Evolutionary conservation across 2,113 vertebrate genomes (phyloP).

Genomic region (Nematolebias whitei): DNA sequence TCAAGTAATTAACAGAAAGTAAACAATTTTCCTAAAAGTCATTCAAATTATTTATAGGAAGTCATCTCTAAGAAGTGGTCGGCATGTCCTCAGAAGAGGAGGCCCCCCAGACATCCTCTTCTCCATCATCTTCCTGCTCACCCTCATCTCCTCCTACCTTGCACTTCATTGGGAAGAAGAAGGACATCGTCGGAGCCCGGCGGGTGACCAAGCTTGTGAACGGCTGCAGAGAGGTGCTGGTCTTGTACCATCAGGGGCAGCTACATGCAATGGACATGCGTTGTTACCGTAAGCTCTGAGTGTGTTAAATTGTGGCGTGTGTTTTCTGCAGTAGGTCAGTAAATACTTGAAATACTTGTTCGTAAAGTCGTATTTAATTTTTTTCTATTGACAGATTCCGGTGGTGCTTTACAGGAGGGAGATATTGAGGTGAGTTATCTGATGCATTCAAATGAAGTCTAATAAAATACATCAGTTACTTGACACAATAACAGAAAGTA

Average conservation of each 20-base stretch:
- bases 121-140: background rate
- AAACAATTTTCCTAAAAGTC: too few relatives aligned
- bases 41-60: too few relatives aligned
- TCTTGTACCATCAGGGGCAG: constrained; percentile 85
- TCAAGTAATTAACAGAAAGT: background rate
- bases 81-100: constrained; percentile 64
- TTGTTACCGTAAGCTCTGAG: constrained; percentile 88
- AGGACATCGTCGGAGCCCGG: constrained; percentile 80
- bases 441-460: background rate
- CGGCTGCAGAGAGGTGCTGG: constrained; percentile 85
- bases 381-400: constrained; percentile 83
- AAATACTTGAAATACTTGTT: background rate
- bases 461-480: background rate
- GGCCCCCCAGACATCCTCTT: constrained; percentile 23
- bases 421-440: constrained; percentile 88
- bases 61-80: constrained; percentile 7
- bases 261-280: constrained; percentile 89
- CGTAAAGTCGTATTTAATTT: too few relatives aligned
- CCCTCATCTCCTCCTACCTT: constrained; percentile 24
- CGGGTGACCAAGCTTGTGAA: constrained; percentile 81
- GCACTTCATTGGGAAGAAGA: constrained; percentile 82
- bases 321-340: background rate
- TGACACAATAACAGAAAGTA: too few relatives aligned
- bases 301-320: constrained; percentile 20
- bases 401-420: constrained; percentile 86